Percentiles rank a stretch among this genome's conserved stretches.
Conservation (phyloP, 1,140 invertebrate genomes). For the Aphaenogaster rudis region DNA sequence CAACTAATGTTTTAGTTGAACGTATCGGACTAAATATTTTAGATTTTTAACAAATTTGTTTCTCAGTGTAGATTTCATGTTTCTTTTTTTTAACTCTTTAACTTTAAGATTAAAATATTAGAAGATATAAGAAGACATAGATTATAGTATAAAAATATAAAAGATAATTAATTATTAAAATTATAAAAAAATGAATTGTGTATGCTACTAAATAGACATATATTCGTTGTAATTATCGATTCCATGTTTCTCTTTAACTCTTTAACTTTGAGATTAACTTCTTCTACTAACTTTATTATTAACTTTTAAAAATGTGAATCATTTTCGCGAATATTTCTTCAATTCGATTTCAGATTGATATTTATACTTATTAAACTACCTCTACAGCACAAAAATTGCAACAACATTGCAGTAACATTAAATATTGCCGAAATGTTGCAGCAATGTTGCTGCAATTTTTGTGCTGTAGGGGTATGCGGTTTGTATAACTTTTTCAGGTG, state of each 20-base stretch:
- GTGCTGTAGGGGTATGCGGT: not conserved
- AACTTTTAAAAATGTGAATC: not conserved
- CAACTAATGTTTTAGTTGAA: no score
- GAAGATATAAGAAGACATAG: no score
- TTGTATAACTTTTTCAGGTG: conserved; percentile 84
- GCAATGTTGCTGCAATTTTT: no score
- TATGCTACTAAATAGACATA: not conserved
- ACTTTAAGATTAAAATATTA: no score
- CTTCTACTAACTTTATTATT: not conserved
- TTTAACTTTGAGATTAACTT: not conserved
- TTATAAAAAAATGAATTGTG: not conserved
- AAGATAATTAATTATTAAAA: not conserved
- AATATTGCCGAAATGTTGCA: no score
- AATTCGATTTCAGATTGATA: conserved; percentile 4
- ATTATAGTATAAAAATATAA: not conserved
- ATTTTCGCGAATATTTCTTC: not conserved
- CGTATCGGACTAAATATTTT: no score
- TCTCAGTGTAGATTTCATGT: no score
- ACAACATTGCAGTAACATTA: no score
- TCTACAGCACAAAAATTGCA: no score
- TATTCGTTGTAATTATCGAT: not conserved
- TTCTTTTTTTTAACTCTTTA: no score
- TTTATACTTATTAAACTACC: not conserved
- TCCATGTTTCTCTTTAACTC: not conserved
- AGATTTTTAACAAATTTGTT: no score